Base-by-base conservation (phyloP, 2,113 vertebrate genomes). In the Cinclus mexicanus region DNA sequence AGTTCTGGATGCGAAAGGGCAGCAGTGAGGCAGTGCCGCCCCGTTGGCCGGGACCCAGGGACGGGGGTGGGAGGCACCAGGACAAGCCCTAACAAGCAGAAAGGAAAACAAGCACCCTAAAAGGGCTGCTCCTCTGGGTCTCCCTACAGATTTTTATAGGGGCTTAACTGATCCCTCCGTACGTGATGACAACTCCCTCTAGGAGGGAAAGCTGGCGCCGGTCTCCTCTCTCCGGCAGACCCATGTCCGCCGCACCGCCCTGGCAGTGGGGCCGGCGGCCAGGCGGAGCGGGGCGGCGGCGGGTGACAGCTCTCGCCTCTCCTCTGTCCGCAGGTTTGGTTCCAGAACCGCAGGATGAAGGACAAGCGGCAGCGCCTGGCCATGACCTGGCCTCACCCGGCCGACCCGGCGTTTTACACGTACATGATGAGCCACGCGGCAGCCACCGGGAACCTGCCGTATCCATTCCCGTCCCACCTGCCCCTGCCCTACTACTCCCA, bases 401-500 rank as follows among this genome's bases (percentile, higher is more conserved):
- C 99, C 7, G 99, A 99, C 94, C 99, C 99, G 44, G 99, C 99
- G 71, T 99, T 99, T 95, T 99, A 99, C 94, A 99, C 99, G 75
- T 99, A 99, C 97, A 99, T 99, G 99, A 99, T 99, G 99, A 99
- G 99, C 98, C 99, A 99, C 92, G 99, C 99, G 1, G 99, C 99
- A 19, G 99, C 99, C 96, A 98, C 99, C 3, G 99, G 99, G 83
- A 99, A 98, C 95, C 97, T 99, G 93, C 99, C 99, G 57, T 99
- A 99, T 59, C 99, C 99, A 7, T 99, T 99, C 96, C 99, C 99
- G 5, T 99, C 99, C 37, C 99, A 99, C 98, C 98, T 99, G 98
- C 99, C 99, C 18, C 97, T 99, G 55, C 99, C 99, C 83, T 99
- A 99, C 96, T 99, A 99, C 96, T 99, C 99, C 65, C 99, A 99